phyloP scores from a whole-genome alignment of 2,797 vertebrate genomes.

The Phrynocephalus guinanensis region DNA sequence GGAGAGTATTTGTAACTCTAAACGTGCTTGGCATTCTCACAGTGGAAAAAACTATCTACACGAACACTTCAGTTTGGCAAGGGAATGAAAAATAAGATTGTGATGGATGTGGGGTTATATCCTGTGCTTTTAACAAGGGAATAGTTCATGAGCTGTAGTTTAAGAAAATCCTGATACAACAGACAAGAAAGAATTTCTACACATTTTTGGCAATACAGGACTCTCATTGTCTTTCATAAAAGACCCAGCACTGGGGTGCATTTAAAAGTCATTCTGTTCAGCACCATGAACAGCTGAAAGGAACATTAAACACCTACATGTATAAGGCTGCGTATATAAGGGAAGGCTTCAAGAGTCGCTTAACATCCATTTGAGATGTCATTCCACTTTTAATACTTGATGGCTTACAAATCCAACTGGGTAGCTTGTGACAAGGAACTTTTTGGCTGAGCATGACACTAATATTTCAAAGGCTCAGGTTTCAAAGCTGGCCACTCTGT shows the following conservation, averaged over 20 bases:
- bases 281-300: constrained; percentile 37
- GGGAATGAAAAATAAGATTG: constrained; percentile 38
- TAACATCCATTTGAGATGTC: constrained; percentile 33
- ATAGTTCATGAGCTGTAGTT: constrained; percentile 9
- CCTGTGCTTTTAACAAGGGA: constrained; percentile 38
- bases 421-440: constrained; percentile 45
- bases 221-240: constrained; percentile 41
- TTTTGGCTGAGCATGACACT: constrained; percentile 38
- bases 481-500: constrained; percentile 51
- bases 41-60: constrained; percentile 41
- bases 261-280: constrained; percentile 14
- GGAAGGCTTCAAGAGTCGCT: constrained; percentile 37
- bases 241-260: not conserved
- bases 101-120: constrained; percentile 43
- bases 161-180: constrained; percentile 33
- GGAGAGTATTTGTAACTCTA: constrained; percentile 20
- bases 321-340: constrained; percentile 41
- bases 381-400: constrained; percentile 43
- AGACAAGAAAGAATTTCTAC: constrained; percentile 29
- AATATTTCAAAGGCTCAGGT: constrained; percentile 49
- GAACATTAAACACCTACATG: constrained; percentile 38
- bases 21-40: constrained; percentile 29
- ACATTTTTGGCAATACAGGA: constrained; percentile 39
- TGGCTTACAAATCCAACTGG: constrained; percentile 40
- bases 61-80: constrained; percentile 9